phyloP scores from a whole-genome alignment of 1,140 invertebrate genomes.

The Bemisia tabaci region DNA sequence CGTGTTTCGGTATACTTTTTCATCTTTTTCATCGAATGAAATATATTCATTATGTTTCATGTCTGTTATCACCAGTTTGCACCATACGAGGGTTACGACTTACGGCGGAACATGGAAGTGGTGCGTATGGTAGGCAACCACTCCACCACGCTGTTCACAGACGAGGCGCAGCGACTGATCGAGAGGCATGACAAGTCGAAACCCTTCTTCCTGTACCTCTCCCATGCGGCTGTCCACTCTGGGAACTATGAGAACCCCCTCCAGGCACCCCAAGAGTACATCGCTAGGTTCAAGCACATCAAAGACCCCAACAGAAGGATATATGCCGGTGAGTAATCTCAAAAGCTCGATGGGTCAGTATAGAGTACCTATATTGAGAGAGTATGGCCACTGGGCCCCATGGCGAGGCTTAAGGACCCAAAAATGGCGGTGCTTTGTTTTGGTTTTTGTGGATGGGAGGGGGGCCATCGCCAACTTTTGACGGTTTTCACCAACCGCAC shows the following conservation, averaged over 20 bases:
- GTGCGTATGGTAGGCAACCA: conserved; percentile 32
- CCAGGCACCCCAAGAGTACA: conserved; percentile 59
- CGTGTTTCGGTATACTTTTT: too few species aligned
- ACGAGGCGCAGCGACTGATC: conserved; percentile 39
- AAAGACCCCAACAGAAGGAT: conserved; percentile 51
- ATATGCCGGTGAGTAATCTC: conserved; percentile 51
- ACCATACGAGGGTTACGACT: conserved; percentile 31
- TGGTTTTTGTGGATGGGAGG: too few species aligned
- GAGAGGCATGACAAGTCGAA: conserved; percentile 31
- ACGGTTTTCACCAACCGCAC: too few species aligned
- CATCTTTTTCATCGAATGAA: too few species aligned
- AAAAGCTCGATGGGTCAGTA: too few species aligned
- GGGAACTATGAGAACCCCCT: conserved; percentile 37
- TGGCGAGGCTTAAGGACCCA: too few species aligned
- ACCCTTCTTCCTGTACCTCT: conserved; percentile 66
- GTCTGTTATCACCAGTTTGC: conserved; percentile 11
- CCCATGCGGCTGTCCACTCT: conserved; percentile 66
- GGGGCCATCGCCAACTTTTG: too few species aligned
- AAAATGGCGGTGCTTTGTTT: too few species aligned
- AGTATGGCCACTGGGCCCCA: too few species aligned
- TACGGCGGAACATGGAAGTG: conserved; percentile 28
- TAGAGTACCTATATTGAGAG: too few species aligned
- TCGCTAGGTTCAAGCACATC: conserved; percentile 60
- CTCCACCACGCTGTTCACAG: conserved; percentile 42
- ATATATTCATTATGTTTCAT: too few species aligned